A percentile compares a stretch with the other conserved stretches of the same genome.
These are phyloP conservation scores for Polietes domitor DNA, from an alignment of 2,888 invertebrate genomes.

Conservation along the genomic window DNA sequence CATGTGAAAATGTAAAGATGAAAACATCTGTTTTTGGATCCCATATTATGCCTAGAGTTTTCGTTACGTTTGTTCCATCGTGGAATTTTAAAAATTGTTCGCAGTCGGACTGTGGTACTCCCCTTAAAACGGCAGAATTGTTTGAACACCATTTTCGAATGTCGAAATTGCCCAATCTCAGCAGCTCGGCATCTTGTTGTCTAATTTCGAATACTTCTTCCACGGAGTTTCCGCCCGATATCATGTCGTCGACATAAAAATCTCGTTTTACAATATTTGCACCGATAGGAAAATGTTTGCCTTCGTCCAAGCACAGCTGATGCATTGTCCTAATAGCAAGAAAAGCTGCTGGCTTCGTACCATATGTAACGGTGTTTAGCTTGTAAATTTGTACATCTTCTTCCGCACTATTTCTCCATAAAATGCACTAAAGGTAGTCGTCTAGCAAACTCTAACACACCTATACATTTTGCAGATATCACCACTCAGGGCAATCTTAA, in stretches of 20 bases:
- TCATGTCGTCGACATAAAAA: conserved; percentile 47
- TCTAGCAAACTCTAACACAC: conserved; percentile 58
- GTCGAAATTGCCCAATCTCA: conserved; percentile 49
- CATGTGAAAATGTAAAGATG: neutral
- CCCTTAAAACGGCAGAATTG: neutral
- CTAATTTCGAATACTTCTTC: conserved; percentile 37
- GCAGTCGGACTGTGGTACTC: neutral
- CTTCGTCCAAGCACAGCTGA: conserved; percentile 73
- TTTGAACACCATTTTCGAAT: conserved; percentile 67
- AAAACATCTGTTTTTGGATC: conserved; percentile 35
- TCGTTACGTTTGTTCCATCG: conserved; percentile 36
- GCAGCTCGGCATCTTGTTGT: neutral
- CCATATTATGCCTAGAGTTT: conserved; percentile 39
- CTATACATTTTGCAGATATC: conserved; percentile 64
- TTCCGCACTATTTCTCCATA: conserved; percentile 51
- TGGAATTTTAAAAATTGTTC: conserved; percentile 23
- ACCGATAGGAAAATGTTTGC: conserved; percentile 56
- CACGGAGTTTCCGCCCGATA: conserved; percentile 48
- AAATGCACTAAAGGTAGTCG: conserved; percentile 46
- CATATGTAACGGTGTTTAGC: conserved; percentile 48
- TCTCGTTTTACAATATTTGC: conserved; percentile 40
- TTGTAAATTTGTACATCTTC: conserved; percentile 40
- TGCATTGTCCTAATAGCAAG: conserved; percentile 59
- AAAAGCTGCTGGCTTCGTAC: conserved; percentile 52
- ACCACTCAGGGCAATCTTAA: conserved; percentile 48